Evolutionary conservation across 2,888 invertebrate genomes (phyloP), one percentile per base, ranked within the genome.

Genomic region (Coecobrya sp.): DNA sequence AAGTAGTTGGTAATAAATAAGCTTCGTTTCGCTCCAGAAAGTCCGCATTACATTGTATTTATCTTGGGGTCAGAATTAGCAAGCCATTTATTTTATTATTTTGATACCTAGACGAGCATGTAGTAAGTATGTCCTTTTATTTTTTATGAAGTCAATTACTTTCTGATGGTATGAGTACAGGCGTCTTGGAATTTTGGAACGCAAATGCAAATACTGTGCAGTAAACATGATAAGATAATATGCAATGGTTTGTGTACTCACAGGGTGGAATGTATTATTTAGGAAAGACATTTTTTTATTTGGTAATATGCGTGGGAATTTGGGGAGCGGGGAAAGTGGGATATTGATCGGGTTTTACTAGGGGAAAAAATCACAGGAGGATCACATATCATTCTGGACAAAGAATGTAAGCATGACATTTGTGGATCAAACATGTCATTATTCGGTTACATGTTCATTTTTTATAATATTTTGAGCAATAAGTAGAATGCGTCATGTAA

Each of bases 391-490:
- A 73, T 84, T 25, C 13, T 84, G 27, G 8, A 45, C 42, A 89
- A 79, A 79, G 59, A 27, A 42, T 81, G 52, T 30, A 73, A 76
- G 62, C 86, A 49, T 91, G 91, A 91, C 86, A 91, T 91, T 91
- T 86, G 91, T 91, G 65, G 91, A 91, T 86, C 91, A 91, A 68
- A 27, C 85, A 59, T 65, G 91, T 86, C 91, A 85, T 86, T 68
- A 62, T 36, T 42, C 16, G 76, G 45, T 49, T 86, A 59, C 68
- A 65, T 65, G 36, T 65, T 62, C 86, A 86, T 86, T 86, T 91
- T 79, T 86, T 86, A 84, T 10, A 13, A 49, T 19, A 52, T 49
- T 30, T 36, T 1, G 5, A n/a, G n/a, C n/a, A n/a, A n/a, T n/a
- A n/a, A n/a, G n/a, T n/a, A n/a, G n/a, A 25, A 27, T 25, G 25